Evolutionary conservation across 1,140 invertebrate genomes (phyloP).

Genomic region (Halesus radiatus): DNA sequence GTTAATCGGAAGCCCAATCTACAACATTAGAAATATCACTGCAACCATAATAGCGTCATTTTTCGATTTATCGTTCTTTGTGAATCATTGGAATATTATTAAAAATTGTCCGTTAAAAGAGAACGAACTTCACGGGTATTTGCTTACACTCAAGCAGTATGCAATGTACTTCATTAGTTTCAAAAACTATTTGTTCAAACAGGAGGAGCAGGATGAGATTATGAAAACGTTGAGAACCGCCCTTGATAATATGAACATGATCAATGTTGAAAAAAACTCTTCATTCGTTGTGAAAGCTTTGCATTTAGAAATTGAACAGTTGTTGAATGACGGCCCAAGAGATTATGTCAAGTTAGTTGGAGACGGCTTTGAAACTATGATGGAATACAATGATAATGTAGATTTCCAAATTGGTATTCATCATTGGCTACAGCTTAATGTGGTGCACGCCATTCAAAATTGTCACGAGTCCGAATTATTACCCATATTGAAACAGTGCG

Average conservation of each 20-base stretch:
- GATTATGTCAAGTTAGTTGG: slow-evolving; percentile 2
- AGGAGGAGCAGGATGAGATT: not conserved
- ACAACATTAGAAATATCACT: slow-evolving; percentile 63
- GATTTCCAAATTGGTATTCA: slow-evolving; percentile 38
- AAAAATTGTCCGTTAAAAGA: slow-evolving; percentile 52
- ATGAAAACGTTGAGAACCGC: not conserved
- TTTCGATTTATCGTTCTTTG: slow-evolving; percentile 40
- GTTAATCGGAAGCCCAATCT: slow-evolving; percentile 65
- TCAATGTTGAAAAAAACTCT: slow-evolving; percentile 31
- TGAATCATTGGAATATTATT: slow-evolving; percentile 37
- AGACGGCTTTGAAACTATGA: slow-evolving; percentile 2
- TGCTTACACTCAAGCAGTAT: slow-evolving; percentile 60
- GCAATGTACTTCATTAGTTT: slow-evolving; percentile 37
- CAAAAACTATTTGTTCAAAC: slow-evolving; percentile 43
- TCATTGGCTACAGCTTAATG: slow-evolving; percentile 39
- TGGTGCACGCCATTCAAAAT: slow-evolving; percentile 28
- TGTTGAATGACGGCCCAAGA: not conserved
- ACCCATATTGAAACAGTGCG: slow-evolving; percentile 24
- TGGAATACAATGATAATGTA: not conserved
- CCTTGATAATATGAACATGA: slow-evolving; percentile 14
- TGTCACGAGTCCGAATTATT: slow-evolving; percentile 33
- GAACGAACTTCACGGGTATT: slow-evolving; percentile 64
- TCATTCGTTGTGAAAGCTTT: slow-evolving; percentile 45
- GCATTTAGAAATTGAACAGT: slow-evolving; percentile 35
- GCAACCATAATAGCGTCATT: slow-evolving; percentile 61